Evolutionary conservation across 2,797 vertebrate genomes (phyloP).

Genomic region (Epinephelus malabaricus): DNA sequence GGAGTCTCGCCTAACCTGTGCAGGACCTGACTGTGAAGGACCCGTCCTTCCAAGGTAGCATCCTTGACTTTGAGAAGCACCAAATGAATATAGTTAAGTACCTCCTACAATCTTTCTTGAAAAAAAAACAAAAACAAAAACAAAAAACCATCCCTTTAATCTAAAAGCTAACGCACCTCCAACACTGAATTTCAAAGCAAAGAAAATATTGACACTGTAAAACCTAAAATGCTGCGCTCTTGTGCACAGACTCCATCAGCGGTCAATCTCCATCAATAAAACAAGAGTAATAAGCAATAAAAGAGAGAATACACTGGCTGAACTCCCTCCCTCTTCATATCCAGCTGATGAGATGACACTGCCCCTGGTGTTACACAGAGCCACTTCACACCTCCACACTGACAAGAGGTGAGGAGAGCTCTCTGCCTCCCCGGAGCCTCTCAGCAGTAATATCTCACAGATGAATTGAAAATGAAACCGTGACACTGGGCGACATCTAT

Average conservation of each 20-base stretch:
- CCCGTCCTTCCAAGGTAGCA: too few relatives aligned
- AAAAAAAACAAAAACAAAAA: too few relatives aligned
- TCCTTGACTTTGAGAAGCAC: too few relatives aligned
- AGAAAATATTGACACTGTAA: background rate
- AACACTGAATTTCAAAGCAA: too few relatives aligned
- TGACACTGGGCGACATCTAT: constrained; percentile 45
- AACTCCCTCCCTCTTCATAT: constrained; percentile 1
- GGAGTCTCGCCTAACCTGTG: too few relatives aligned
- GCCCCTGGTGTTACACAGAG: background rate
- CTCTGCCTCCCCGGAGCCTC: constrained; percentile 1
- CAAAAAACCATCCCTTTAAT: too few relatives aligned
- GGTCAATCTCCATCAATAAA: background rate
- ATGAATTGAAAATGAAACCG: constrained; percentile 27
- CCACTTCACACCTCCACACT: constrained; percentile 39
- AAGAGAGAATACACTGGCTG: background rate
- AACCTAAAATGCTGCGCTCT: background rate
- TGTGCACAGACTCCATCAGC: background rate
- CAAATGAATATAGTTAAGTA: too few relatives aligned
- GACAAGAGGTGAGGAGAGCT: constrained; percentile 4
- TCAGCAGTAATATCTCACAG: constrained; percentile 9
- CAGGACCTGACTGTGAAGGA: too few relatives aligned
- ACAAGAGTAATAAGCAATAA: background rate
- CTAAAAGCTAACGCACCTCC: too few relatives aligned
- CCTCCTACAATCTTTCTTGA: too few relatives aligned
- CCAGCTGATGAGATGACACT: constrained; percentile 4